phyloP scores from a whole-genome alignment of 2,797 vertebrate genomes.

The Urocyon cinereoargenteus region DNA sequence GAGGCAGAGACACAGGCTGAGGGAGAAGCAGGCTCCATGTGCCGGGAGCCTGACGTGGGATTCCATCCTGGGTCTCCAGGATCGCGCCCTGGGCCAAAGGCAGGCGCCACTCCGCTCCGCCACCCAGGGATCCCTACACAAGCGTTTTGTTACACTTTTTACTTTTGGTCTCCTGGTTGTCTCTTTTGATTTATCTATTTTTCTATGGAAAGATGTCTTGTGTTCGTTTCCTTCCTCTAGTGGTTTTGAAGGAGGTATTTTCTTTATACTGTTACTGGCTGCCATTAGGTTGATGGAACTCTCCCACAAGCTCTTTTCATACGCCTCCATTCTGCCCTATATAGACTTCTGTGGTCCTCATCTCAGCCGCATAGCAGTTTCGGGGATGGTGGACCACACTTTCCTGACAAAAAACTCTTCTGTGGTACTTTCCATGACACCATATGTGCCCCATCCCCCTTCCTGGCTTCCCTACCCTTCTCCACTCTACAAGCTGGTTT shows the following conservation, averaged over 20 bases:
- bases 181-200: not conserved
- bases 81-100: too few relatives aligned
- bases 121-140: too few relatives aligned
- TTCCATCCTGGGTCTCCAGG: too few relatives aligned
- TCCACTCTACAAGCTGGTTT: not conserved
- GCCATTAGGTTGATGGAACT: not conserved
- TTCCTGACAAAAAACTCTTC: not conserved
- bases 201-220: not conserved
- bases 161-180: not conserved
- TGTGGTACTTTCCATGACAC: too few relatives aligned
- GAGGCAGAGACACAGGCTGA: too few relatives aligned
- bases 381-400: too few relatives aligned
- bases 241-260: not conserved
- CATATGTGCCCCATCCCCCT: too few relatives aligned
- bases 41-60: too few relatives aligned
- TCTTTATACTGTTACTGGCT: not conserved
- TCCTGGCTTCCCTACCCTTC: fast-evolving
- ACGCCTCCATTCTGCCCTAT: not conserved
- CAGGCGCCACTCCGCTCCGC: too few relatives aligned
- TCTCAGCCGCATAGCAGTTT: not conserved
- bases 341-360: not conserved
- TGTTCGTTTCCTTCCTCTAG: not conserved
- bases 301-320: not conserved
- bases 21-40: too few relatives aligned
- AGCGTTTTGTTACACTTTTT: not conserved